phyloP scores from a whole-genome alignment of 1,140 invertebrate species.

The Sinonovacula constricta region DNA sequence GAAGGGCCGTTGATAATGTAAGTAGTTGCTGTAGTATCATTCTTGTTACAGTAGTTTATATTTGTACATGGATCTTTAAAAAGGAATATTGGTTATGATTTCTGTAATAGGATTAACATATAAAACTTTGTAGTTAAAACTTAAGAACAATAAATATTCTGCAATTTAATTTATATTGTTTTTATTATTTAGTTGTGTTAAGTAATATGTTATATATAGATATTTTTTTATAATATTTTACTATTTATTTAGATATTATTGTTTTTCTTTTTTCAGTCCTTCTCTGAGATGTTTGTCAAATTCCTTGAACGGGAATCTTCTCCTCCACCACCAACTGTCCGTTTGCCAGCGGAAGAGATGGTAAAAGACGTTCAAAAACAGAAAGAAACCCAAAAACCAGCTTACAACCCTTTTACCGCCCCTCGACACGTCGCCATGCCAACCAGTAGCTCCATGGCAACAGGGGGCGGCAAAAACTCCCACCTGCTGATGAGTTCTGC shows the following conservation, averaged over 20 bases:
- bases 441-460: conserved; percentile 12
- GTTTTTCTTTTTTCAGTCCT: conserved; percentile 79
- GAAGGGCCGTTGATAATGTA: conserved; percentile 49
- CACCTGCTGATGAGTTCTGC: conserved; percentile 56
- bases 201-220: no score
- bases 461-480: conserved; percentile 35
- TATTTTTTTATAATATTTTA: no score
- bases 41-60: no score
- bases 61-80: no score
- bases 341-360: conserved; percentile 82
- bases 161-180: no score
- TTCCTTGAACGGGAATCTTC: conserved; percentile 93
- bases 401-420: conserved; percentile 76
- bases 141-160: no score
- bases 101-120: no score
- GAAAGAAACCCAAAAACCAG: conserved; percentile 59
- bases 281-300: conserved; percentile 92
- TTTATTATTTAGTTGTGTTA: no score
- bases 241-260: no score
- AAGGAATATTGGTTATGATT: no score
- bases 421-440: conserved; percentile 72
- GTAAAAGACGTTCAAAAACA: conserved; percentile 71
- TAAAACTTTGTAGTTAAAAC: no score
- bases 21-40: no score
- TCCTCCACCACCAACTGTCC: conserved; percentile 82